phyloP scores from a whole-genome alignment of 2,888 invertebrate genomes.

The Eristalinus aeneus region DNA sequence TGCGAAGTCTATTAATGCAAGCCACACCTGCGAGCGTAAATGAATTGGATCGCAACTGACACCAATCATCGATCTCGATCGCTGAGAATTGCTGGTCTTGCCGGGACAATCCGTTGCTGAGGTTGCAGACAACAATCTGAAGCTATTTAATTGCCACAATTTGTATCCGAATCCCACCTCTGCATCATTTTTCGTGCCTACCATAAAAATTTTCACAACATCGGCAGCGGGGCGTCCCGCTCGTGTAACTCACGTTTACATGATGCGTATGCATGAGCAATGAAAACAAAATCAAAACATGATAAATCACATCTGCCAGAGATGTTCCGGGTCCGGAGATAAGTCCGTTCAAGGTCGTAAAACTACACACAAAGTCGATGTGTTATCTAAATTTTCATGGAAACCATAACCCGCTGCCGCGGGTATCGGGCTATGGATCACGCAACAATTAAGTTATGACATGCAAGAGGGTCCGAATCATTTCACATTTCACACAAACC shows the following conservation, averaged over 20 bases:
- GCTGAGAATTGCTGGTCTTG: no score
- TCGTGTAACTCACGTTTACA: neutral
- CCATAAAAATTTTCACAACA: neutral
- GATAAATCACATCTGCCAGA: neutral
- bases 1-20: no score
- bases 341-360: neutral
- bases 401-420: neutral
- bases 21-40: no score
- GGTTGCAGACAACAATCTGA: neutral
- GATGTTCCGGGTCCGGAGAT: neutral
- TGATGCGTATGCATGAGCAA: neutral
- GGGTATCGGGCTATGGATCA: neutral
- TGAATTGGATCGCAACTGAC: no score
- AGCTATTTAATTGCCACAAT: neutral
- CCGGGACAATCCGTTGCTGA: no score
- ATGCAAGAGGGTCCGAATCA: constrained; percentile 6
- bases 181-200: neutral
- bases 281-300: neutral
- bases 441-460: constrained; percentile 11
- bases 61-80: no score
- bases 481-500: neutral
- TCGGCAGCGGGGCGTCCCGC: neutral
- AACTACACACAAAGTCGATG: neutral
- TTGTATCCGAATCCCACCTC: neutral
- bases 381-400: neutral